A percentile compares a stretch with the other conserved stretches of the same genome.
These are phyloP conservation scores for Merluccius polli DNA, from an alignment of 2,797 vertebrate genomes.

Conservation along the genomic window DNA sequence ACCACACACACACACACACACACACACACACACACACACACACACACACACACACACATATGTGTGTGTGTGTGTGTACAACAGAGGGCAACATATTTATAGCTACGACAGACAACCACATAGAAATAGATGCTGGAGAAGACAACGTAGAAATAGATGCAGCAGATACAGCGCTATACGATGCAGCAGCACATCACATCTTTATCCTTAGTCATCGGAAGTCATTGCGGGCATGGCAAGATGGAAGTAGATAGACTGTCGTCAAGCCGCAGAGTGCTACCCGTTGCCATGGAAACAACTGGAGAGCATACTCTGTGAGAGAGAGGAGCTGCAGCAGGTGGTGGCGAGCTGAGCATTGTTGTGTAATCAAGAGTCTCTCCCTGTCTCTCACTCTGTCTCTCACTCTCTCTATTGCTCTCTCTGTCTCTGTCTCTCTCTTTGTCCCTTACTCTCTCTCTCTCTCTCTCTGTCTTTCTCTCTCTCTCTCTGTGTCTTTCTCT, in stretches of 20 bases:
- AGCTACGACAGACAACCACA: neutral
- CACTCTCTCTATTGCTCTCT: neutral
- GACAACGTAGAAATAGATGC: neutral
- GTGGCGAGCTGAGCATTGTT: slow-evolving; percentile 1
- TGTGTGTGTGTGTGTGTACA: no score
- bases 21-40: no score
- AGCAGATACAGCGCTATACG: neutral
- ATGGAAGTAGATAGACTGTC: neutral
- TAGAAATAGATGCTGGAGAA: no score
- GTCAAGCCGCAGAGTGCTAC: neutral
- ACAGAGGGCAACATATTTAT: neutral
- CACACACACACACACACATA: no score
- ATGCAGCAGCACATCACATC: neutral
- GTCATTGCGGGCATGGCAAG: neutral
- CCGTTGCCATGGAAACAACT: slow-evolving; percentile 42
- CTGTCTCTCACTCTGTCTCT: neutral
- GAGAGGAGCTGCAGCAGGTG: slow-evolving; percentile 7
- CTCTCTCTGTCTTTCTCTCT: neutral
- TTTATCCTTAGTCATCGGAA: neutral
- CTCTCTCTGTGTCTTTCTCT: neutral
- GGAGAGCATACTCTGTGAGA: neutral
- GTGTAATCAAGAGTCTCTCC: neutral
- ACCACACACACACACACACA: no score
- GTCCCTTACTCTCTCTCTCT: neutral
- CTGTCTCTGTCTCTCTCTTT: neutral